These are phyloP conservation scores for Patella caerulea DNA, from an alignment of 2,888 invertebrate species.

Conservation along the genomic window DNA sequence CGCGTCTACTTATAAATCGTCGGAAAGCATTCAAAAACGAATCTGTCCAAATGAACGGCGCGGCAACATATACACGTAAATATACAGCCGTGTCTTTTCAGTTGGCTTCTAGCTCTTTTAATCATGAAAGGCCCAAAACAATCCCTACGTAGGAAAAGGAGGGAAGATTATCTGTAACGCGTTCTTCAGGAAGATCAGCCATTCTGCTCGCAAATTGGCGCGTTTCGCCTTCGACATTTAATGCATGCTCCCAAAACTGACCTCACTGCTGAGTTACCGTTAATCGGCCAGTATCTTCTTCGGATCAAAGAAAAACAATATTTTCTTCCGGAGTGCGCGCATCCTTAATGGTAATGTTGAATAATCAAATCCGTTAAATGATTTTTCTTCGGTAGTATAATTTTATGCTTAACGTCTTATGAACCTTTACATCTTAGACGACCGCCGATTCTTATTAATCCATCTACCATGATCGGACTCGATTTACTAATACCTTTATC, in stretches of 20 bases:
- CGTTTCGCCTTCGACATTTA: slow-evolving; percentile 3
- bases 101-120: slow-evolving; percentile 23
- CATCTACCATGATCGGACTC: not conserved
- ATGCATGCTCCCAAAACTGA: not conserved
- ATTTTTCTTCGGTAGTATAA: slow-evolving; percentile 14
- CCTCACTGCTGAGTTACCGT: slow-evolving; percentile 14
- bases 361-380: slow-evolving; percentile 13
- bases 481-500: not conserved
- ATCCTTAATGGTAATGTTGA: slow-evolving; percentile 1
- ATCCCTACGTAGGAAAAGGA: slow-evolving; percentile 28
- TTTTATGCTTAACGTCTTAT: slow-evolving; percentile 11
- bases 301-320: slow-evolving; percentile 30
- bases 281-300: slow-evolving; percentile 14
- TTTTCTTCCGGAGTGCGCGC: slow-evolving; percentile 18
- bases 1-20: slow-evolving; percentile 27
- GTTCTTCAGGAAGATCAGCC: not conserved
- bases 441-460: not conserved
- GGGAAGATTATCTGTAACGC: not conserved
- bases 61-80: slow-evolving; percentile 29
- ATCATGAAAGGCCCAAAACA: slow-evolving; percentile 28
- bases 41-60: slow-evolving; percentile 29
- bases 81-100: slow-evolving; percentile 32
- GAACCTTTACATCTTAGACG: not conserved
- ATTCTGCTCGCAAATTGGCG: not conserved
- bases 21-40: slow-evolving; percentile 25